These are phyloP conservation scores for Spizella passerina DNA, from an alignment of 2,797 vertebrate genomes.

Conservation along the genomic window DNA sequence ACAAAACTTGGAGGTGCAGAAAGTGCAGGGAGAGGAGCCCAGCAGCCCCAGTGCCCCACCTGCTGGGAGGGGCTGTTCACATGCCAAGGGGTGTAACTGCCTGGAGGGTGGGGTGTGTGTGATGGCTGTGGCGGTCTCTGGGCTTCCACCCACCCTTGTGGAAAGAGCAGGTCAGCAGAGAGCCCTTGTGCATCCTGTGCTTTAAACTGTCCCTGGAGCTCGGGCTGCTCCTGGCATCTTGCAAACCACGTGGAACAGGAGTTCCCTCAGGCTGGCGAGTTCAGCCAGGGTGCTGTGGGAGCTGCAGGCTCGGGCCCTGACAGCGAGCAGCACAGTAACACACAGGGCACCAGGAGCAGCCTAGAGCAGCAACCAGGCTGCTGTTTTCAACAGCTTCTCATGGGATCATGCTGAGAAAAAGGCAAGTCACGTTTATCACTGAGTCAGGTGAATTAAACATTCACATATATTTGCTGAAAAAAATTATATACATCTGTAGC, in stretches of 20 bases:
- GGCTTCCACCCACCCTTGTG: not conserved
- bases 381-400: not conserved
- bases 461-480: conserved; percentile 74
- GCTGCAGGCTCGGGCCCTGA: not conserved
- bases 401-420: conserved; percentile 46
- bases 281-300: not conserved
- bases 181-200: not conserved
- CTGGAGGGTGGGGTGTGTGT: too few relatives aligned
- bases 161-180: not conserved
- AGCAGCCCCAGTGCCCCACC: not conserved
- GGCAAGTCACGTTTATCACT: conserved; percentile 60
- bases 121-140: not conserved
- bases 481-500: conserved; percentile 72
- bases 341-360: not conserved
- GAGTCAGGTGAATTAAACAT: conserved; percentile 70
- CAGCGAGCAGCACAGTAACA: accelerated
- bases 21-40: not conserved
- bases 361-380: not conserved
- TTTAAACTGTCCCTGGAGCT: not conserved
- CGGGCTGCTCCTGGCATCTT: not conserved
- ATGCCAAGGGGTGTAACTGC: too few relatives aligned
- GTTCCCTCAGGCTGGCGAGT: accelerated
- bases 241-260: accelerated
- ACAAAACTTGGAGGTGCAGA: not conserved
- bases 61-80: not conserved